phyloP scores from a whole-genome alignment of 2,797 vertebrate species.

The Eulemur albifrons region DNA sequence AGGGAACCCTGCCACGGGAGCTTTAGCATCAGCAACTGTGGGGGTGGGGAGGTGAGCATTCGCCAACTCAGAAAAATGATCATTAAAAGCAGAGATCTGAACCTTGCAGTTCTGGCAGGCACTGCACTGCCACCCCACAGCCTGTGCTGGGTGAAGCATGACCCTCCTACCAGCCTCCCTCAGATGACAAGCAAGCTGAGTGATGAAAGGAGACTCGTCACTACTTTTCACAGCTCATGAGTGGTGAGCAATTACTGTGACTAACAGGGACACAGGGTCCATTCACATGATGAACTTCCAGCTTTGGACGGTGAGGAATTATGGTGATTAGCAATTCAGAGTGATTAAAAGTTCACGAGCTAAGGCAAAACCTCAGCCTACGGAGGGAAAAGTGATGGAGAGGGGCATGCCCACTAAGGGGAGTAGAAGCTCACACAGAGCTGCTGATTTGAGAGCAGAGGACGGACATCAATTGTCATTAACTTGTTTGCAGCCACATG shows the following conservation, averaged over 20 bases:
- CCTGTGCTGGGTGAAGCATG: not conserved
- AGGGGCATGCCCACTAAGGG: slow-evolving; percentile 57
- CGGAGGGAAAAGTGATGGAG: slow-evolving; percentile 75
- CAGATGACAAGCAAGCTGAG: not conserved
- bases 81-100: not conserved
- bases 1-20: not conserved
- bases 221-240: slow-evolving; percentile 34
- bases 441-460: slow-evolving; percentile 54
- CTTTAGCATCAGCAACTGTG: not conserved
- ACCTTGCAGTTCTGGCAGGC: not conserved
- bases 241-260: slow-evolving; percentile 60
- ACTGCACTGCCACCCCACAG: not conserved
- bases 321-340: slow-evolving; percentile 74
- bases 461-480: slow-evolving; percentile 78
- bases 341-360: slow-evolving; percentile 80
- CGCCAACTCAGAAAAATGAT: not conserved
- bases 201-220: not conserved
- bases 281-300: slow-evolving; percentile 64
- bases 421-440: slow-evolving; percentile 60
- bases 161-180: not conserved
- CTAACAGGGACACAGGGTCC: slow-evolving; percentile 72
- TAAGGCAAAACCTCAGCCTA: slow-evolving; percentile 58
- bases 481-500: slow-evolving; percentile 72
- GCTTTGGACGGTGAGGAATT: slow-evolving; percentile 80
- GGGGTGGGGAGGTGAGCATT: not conserved